phyloP scores from a whole-genome alignment of 2,888 invertebrate species.

The Leucoma salicis region DNA sequence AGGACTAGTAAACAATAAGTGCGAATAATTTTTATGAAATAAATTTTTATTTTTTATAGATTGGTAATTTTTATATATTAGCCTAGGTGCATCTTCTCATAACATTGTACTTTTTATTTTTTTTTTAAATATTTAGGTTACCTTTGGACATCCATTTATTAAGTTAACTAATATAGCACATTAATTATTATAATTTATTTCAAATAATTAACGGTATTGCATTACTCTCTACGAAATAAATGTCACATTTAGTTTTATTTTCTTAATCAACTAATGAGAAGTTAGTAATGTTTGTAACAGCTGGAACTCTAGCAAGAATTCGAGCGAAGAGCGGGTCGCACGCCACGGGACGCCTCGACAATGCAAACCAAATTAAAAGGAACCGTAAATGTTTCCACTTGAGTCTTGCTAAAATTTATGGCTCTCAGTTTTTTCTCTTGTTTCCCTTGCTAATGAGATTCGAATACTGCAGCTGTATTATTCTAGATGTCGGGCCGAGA shows the following conservation, averaged over 20 bases:
- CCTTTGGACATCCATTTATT: too few relatives aligned
- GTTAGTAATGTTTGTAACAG: conserved; percentile 74
- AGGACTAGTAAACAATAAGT: too few relatives aligned
- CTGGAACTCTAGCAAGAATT: conserved; percentile 76
- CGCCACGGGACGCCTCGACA: conserved; percentile 77
- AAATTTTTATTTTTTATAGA: too few relatives aligned
- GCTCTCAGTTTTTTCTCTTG: conserved; percentile 71
- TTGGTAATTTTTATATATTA: too few relatives aligned
- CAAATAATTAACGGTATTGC: conserved; percentile 15
- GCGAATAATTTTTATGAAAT: too few relatives aligned
- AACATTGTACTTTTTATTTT: too few relatives aligned
- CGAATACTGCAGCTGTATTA: conserved; percentile 75
- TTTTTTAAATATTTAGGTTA: neutral
- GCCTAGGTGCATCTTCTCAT: too few relatives aligned
- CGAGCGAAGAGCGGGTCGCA: conserved; percentile 32
- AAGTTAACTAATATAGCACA: conserved; percentile 1
- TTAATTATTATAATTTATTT: conserved; percentile 6
- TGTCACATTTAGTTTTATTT: conserved; percentile 58
- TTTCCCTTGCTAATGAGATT: conserved; percentile 79
- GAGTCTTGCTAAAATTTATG: conserved; percentile 80
- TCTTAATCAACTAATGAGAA: conserved; percentile 75
- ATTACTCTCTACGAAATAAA: conserved; percentile 33
- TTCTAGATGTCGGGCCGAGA: conserved; percentile 57
- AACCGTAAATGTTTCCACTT: conserved; percentile 79
- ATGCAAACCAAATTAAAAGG: conserved; percentile 81